phyloP scores from a whole-genome alignment of 2,797 vertebrate genomes.

The Halcyon chelicuti region DNA sequence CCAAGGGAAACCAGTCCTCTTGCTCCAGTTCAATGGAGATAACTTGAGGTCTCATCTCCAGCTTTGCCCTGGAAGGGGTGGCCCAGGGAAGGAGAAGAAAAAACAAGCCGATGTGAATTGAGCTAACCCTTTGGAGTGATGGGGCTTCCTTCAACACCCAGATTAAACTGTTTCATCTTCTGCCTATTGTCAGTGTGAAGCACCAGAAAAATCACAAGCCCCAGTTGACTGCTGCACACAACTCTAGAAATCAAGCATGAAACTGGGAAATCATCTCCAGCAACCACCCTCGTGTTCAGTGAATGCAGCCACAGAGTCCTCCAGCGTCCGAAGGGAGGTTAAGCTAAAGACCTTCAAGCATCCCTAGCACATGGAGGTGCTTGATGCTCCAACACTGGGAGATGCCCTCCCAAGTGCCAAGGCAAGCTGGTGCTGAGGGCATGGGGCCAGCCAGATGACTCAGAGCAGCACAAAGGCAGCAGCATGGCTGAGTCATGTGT shows the following conservation, averaged over 20 bases:
- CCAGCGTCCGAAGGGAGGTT: rapidly evolving
- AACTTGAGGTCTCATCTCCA: background rate
- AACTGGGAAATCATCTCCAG: background rate
- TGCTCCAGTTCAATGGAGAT: background rate
- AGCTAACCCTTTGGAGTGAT: background rate
- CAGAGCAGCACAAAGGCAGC: background rate
- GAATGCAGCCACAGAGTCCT: background rate
- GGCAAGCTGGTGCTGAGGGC: background rate
- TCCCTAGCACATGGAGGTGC: rapidly evolving
- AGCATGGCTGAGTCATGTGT: background rate
- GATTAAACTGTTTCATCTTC: background rate
- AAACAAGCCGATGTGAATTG: rapidly evolving
- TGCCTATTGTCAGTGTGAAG: background rate
- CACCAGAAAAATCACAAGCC: background rate
- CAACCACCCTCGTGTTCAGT: rapidly evolving
- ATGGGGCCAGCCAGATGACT: background rate
- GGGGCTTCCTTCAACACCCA: background rate
- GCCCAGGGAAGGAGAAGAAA: background rate
- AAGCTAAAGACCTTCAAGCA: background rate
- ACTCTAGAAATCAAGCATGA: background rate
- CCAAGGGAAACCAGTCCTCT: background rate
- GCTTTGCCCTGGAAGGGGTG: background rate
- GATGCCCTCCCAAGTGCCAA: background rate
- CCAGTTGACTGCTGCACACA: background rate
- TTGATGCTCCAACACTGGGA: background rate